These are phyloP conservation scores for Fukomys damarensis DNA, from an alignment of 2,113 vertebrate species.

Conservation along the genomic window DNA sequence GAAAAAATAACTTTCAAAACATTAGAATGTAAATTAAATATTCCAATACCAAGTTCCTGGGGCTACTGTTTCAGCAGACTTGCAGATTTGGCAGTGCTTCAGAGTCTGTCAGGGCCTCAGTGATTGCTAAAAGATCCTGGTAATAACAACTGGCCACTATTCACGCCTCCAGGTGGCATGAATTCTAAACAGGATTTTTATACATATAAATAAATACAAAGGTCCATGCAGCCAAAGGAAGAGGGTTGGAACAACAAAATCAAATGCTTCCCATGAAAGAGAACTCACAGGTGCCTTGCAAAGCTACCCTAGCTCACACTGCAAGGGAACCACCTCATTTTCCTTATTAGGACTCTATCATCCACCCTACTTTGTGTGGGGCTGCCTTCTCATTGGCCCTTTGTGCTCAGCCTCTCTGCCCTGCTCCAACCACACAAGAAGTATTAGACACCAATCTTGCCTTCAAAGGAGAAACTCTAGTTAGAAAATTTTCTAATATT, in stretches of 20 bases:
- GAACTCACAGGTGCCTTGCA: neutral
- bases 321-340: neutral
- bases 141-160: neutral
- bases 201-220: neutral
- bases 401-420: neutral
- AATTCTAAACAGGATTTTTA: neutral
- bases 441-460: neutral
- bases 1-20: constrained; percentile 1
- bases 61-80: neutral
- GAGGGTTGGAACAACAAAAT: neutral
- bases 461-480: neutral
- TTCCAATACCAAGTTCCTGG: neutral
- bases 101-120: neutral
- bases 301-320: neutral
- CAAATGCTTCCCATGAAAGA: neutral
- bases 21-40: neutral
- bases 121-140: neutral
- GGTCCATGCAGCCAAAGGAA: neutral
- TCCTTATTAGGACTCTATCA: neutral
- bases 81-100: neutral
- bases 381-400: neutral
- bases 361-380: neutral
- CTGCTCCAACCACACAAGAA: neutral
- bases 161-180: neutral
- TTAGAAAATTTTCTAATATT: neutral